phyloP scores from a whole-genome alignment of 2,888 invertebrate species.

The Tenthredo livida region DNA sequence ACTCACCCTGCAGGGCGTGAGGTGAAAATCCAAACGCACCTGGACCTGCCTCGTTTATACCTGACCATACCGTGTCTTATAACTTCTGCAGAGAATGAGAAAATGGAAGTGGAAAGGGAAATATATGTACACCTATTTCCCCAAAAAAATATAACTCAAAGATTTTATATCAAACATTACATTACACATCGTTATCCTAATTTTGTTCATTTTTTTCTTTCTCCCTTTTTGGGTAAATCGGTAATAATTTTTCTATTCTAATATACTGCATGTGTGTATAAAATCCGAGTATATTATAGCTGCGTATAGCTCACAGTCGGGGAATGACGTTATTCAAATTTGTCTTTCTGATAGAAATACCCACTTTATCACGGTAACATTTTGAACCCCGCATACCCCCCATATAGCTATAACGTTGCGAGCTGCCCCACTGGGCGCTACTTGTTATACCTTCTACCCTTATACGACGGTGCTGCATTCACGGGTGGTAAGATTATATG shows the following conservation, averaged over 20 bases:
- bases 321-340: constrained; percentile 45
- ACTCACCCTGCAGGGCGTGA: constrained; percentile 21
- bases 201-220: too few relatives aligned
- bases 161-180: too few relatives aligned
- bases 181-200: too few relatives aligned
- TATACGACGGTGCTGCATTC: background rate
- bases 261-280: background rate
- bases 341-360: constrained; percentile 19
- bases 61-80: constrained; percentile 13
- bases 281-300: background rate
- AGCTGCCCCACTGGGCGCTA: constrained; percentile 7
- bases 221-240: too few relatives aligned
- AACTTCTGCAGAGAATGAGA: background rate
- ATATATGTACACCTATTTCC: too few relatives aligned
- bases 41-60: constrained; percentile 9
- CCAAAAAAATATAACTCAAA: too few relatives aligned
- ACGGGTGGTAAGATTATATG: constrained; percentile 26
- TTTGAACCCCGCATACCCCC: background rate
- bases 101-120: too few relatives aligned
- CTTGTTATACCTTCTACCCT: constrained; percentile 7
- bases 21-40: constrained; percentile 33
- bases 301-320: background rate
- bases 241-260: background rate
- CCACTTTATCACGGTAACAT: constrained; percentile 26
- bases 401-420: background rate